Base-by-base conservation (phyloP, 1,140 invertebrate genomes). In the Cotesia chilonis region DNA sequence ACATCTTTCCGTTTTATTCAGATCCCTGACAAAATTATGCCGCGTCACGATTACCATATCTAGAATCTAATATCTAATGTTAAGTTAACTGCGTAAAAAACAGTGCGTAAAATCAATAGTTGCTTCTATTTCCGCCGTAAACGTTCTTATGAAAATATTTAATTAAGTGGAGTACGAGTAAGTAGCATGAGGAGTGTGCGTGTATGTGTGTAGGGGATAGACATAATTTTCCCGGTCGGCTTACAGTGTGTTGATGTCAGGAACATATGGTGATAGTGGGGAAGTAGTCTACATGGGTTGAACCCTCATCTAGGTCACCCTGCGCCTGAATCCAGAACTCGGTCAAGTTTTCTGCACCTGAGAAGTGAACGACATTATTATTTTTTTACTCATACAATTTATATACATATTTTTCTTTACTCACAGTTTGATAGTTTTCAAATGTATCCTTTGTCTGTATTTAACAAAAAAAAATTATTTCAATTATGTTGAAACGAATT, bases 331-430 rank as follows among this genome's bases (percentile, higher is more conserved):
- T 79, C 74, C 75, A 69, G 78, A 85, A 84, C 79, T 84, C 83
- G 84, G 84, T 84, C 83, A 84, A 84, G 80, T 84, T 82, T 82
- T 84, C 81, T 81, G 82, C 82, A 82, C 81, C 81, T 82, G 82
- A 81, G 82, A 78, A 78, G 76, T 59, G 70, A 74, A 73, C 75
- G 60, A 54, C 41, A 9, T 47, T 47, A 47, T 47, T 47, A 47
- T 47, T 47, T 68, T 55, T 54, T 47, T 12, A 41, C 10, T 54
- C 35, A 55, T 37, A 28, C 1, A 54, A 28, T 35, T 69, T 60
- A 14, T 65, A 61, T 65, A 64, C 47, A 20, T 67, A 37, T 66
- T 60, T 59, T 64, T 37, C 52, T 47, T 64, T 37, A 12, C 51
- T 67, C 20, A 17, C 63, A 52, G 20, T 68, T 68, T 63, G 63